phyloP scores from a whole-genome alignment of 2,888 invertebrate genomes.

The Epinotia ramella region DNA sequence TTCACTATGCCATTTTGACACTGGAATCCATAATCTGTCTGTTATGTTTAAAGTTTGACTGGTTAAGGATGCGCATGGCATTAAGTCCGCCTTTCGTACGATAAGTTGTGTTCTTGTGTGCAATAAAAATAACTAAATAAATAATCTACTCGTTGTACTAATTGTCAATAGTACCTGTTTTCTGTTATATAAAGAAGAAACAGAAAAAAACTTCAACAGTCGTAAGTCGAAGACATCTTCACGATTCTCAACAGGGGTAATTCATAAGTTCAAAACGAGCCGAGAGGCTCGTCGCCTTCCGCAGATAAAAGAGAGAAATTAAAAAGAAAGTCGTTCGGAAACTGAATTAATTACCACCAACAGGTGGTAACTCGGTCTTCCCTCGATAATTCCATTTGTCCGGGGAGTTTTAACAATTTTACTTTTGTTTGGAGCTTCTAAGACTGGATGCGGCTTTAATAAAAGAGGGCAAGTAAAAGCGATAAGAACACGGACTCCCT shows the following conservation, averaged over 20 bases:
- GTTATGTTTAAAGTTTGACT: no score
- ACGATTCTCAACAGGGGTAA: constrained; percentile 6
- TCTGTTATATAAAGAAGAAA: no score
- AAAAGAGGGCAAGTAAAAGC: no score
- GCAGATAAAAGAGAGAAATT: constrained; percentile 45
- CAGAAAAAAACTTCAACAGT: background rate
- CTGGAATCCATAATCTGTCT: no score
- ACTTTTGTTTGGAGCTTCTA: constrained; percentile 39
- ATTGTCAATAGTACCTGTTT: no score
- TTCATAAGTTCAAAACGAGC: constrained; percentile 46
- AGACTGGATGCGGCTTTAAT: constrained; percentile 19
- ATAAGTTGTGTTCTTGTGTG: no score
- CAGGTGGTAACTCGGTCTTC: constrained; percentile 77
- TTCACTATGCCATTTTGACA: no score
- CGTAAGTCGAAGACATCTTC: constrained; percentile 4
- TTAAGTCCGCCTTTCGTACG: no score
- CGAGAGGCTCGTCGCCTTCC: constrained; percentile 49
- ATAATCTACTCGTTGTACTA: no score
- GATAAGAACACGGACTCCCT: no score
- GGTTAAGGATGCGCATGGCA: no score
- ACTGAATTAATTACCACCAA: constrained; percentile 82
- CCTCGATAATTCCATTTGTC: constrained; percentile 75
- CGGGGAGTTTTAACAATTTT: constrained; percentile 74
- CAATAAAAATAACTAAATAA: no score
- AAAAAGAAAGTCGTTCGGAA: constrained; percentile 56